These are phyloP conservation scores for Helleia helle DNA, from an alignment of 2,888 invertebrate species.

Conservation along the genomic window DNA sequence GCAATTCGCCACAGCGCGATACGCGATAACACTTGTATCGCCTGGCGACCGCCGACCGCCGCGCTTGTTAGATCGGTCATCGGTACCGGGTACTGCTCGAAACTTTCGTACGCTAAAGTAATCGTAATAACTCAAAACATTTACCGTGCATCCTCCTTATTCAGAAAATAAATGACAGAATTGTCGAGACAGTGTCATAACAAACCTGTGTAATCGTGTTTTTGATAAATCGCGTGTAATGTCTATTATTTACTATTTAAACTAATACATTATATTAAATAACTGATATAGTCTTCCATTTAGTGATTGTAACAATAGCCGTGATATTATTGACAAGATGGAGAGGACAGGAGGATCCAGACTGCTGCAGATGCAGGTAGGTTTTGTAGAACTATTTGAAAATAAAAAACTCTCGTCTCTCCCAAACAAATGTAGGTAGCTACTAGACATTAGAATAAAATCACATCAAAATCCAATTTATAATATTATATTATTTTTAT, in stretches of 20 bases:
- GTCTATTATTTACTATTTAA: constrained; percentile 32
- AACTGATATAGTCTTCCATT: constrained; percentile 30
- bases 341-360: constrained; percentile 56
- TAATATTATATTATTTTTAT: too few species aligned
- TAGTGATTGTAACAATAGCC: constrained; percentile 25
- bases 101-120: constrained; percentile 17
- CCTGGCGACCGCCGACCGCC: constrained; percentile 27
- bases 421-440: too few species aligned
- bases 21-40: constrained; percentile 28
- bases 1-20: constrained; percentile 29
- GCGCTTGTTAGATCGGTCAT: constrained; percentile 62
- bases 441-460: too few species aligned
- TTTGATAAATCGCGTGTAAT: constrained; percentile 39
- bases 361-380: constrained; percentile 64
- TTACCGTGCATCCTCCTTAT: too few species aligned
- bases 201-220: constrained; percentile 43
- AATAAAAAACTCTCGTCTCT: too few species aligned
- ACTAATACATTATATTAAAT: constrained; percentile 2
- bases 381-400: constrained; percentile 16
- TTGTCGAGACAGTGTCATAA: constrained; percentile 33
- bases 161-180: constrained; percentile 11
- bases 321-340: constrained; percentile 31
- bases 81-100: constrained; percentile 33
- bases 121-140: constrained; percentile 16
- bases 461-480: too few species aligned